These are phyloP conservation scores for Tineola bisselliella DNA, from an alignment of 2,888 invertebrate species.

Conservation along the genomic window DNA sequence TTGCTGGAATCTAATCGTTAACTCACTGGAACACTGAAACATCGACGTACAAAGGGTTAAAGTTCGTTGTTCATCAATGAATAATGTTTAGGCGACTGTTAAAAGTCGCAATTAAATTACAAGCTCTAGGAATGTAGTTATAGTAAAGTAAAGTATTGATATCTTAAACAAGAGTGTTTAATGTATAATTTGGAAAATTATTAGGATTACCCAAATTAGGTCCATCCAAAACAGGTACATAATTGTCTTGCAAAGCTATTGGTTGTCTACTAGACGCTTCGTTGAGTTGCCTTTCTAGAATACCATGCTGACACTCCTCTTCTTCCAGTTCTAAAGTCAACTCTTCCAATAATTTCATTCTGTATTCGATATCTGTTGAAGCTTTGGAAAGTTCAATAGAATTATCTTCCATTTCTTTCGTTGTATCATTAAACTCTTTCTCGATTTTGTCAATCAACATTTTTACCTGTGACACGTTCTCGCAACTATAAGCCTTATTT, in stretches of 20 bases:
- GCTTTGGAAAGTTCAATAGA: conserved; percentile 57
- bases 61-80: too few species aligned
- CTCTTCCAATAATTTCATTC: conserved; percentile 63
- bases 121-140: background rate
- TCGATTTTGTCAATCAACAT: conserved; percentile 63
- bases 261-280: conserved; percentile 57
- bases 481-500: conserved; percentile 57
- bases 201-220: conserved; percentile 16
- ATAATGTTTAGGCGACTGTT: too few species aligned
- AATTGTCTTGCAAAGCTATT: conserved; percentile 53
- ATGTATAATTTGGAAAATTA: conserved; percentile 27
- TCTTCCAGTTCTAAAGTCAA: conserved; percentile 63
- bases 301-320: conserved; percentile 57
- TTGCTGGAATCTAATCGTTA: too few species aligned
- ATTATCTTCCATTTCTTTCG: conserved; percentile 64
- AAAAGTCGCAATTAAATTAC: background rate
- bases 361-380: conserved; percentile 61
- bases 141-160: background rate
- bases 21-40: too few species aligned
- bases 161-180: conserved; percentile 61
- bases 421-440: conserved; percentile 54
- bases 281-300: conserved; percentile 54
- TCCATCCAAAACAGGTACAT: conserved; percentile 52
- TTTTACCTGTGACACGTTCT: conserved; percentile 55
- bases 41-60: too few species aligned